phyloP scores from a whole-genome alignment of 30 jellyfish, hydroid and myxozoan genomes.

The Chrysaora quinquecirrha region DNA sequence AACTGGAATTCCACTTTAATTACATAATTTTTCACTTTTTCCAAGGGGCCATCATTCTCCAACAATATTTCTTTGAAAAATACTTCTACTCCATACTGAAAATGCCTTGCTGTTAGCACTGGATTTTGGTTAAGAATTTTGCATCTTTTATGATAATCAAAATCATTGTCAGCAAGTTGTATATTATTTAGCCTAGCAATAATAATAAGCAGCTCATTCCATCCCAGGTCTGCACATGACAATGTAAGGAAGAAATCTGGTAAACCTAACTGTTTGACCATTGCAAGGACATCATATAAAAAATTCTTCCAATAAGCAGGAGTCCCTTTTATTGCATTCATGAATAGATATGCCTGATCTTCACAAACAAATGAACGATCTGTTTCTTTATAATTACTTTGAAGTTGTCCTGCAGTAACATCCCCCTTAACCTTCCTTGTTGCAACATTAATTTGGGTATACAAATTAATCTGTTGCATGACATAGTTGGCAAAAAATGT shows the following conservation, averaged over 20 bases:
- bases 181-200: constrained; percentile 8
- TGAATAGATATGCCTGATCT: constrained; percentile 23
- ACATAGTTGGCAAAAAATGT: not conserved
- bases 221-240: constrained; percentile 53
- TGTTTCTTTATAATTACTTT: no score
- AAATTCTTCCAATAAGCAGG: constrained; percentile 65
- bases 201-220: constrained; percentile 22
- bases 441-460: not conserved
- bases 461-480: not conserved
- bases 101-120: constrained; percentile 50
- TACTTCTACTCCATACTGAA: constrained; percentile 36
- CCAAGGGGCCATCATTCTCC: constrained; percentile 13
- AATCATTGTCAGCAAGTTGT: not conserved
- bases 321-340: constrained; percentile 58
- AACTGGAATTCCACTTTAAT: constrained; percentile 19
- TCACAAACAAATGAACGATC: not conserved
- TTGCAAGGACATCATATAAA: constrained; percentile 49
- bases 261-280: constrained; percentile 64
- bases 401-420: not conserved
- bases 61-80: constrained; percentile 34
- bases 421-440: not conserved
- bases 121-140: constrained; percentile 35
- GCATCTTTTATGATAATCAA: constrained; percentile 26
- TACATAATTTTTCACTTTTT: constrained; percentile 7
- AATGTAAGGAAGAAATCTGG: constrained; percentile 52